A percentile compares a stretch with the other conserved stretches of the same genome.
phyloP scores from a whole-genome alignment of 2,797 vertebrate species.

The Pteronotus mesoamericanus region DNA sequence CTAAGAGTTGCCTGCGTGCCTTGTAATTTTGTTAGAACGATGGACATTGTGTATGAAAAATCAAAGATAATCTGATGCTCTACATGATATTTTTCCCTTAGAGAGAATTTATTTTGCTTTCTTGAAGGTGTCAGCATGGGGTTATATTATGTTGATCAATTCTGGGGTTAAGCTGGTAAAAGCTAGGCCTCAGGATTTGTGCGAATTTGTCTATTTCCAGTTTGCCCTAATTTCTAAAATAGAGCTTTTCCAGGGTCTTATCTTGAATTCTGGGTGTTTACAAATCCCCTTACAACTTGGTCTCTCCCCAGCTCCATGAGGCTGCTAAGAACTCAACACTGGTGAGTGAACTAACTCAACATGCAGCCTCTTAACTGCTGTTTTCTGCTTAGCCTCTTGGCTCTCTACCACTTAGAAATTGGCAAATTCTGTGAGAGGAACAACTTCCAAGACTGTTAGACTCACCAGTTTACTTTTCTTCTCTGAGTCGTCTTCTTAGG shows the following conservation, averaged over 20 bases:
- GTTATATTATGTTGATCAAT: not conserved
- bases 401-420: not conserved
- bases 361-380: not conserved
- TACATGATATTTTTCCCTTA: not conserved
- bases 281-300: not conserved
- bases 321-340: not conserved
- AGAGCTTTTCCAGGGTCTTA: not conserved
- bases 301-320: not conserved
- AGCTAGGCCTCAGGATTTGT: not conserved
- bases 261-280: not conserved
- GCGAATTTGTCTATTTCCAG: not conserved
- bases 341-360: not conserved
- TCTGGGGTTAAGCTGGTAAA: not conserved
- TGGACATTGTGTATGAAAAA: not conserved
- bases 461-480: not conserved
- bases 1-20: not conserved
- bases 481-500: not conserved
- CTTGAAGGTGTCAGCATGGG: not conserved
- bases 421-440: not conserved
- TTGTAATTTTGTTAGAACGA: not conserved
- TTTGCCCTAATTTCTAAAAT: not conserved
- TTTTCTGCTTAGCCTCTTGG: not conserved
- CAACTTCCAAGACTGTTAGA: not conserved
- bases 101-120: constrained; percentile 15
- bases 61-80: not conserved